Conservation (phyloP, 37 sponge, comb jelly and placozoan genomes). For the Lycopodina hypogea region DNA sequence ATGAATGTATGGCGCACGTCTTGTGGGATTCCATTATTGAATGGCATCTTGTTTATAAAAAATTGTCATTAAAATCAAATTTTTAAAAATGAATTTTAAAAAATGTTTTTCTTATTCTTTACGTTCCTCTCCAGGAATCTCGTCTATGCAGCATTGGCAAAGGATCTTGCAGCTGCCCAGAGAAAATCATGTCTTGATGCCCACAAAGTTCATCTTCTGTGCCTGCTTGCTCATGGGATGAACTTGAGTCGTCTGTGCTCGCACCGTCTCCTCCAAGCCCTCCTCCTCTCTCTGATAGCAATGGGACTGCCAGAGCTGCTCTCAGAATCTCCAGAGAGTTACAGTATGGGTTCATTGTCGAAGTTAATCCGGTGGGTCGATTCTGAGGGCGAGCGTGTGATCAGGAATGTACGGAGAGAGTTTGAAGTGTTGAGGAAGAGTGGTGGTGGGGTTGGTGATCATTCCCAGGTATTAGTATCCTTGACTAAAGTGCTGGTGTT, state of each 20-base stretch:
- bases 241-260: constrained; percentile 34
- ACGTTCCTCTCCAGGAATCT: no score
- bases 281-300: constrained; percentile 40
- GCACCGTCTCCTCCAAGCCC: constrained; percentile 16
- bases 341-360: neutral
- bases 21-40: no score
- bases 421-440: neutral
- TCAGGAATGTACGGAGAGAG: neutral
- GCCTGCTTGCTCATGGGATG: constrained; percentile 40
- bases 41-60: no score
- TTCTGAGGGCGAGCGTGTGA: neutral
- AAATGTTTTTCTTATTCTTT: no score
- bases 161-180: constrained; percentile 30
- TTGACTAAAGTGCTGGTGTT: constrained; percentile 29
- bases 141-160: constrained; percentile 7
- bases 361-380: constrained; percentile 39
- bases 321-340: neutral
- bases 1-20: no score
- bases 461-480: constrained; percentile 19
- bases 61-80: no score
- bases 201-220: constrained; percentile 59
- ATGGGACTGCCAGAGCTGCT: constrained; percentile 5
- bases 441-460: neutral
- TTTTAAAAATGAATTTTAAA: no score
- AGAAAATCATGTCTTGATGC: constrained; percentile 23